Evolutionary conservation across 2,888 invertebrate species (phyloP).

Genomic region (Cerastis leucographa): DNA sequence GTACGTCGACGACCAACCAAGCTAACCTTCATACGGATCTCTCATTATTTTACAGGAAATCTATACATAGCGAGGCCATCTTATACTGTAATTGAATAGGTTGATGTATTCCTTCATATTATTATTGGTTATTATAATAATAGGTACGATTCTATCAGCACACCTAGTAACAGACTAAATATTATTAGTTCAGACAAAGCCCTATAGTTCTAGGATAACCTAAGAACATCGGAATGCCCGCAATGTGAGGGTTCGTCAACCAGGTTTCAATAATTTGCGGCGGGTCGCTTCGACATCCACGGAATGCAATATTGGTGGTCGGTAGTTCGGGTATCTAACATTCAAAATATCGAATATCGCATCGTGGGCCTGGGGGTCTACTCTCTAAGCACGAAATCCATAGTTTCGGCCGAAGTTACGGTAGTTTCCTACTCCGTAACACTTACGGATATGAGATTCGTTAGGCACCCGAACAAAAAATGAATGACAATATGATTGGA

Average conservation of each 20-base stretch:
- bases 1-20: too few relatives aligned
- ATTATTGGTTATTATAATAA: not conserved
- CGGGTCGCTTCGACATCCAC: constrained; percentile 43
- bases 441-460: too few relatives aligned
- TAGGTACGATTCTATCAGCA: not conserved
- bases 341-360: constrained; percentile 59
- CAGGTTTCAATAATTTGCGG: constrained; percentile 65
- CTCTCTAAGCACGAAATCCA: too few relatives aligned
- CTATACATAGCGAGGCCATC: too few relatives aligned
- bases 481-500: too few relatives aligned
- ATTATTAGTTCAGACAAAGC: not conserved
- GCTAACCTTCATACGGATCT: too few relatives aligned
- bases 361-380: constrained; percentile 28
- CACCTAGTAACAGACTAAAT: not conserved
- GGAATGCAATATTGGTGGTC: constrained; percentile 62
- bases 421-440: too few relatives aligned
- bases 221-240: constrained; percentile 51
- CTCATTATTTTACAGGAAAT: too few relatives aligned
- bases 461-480: too few relatives aligned
- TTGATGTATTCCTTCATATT: not conserved
- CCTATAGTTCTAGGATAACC: constrained; percentile 36
- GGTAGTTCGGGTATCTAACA: constrained; percentile 29
- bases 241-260: constrained; percentile 52
- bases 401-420: too few relatives aligned
- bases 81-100: too few relatives aligned